Evolutionary conservation across 2,888 invertebrate species (phyloP).

Genomic region (Bellardia pandia): DNA sequence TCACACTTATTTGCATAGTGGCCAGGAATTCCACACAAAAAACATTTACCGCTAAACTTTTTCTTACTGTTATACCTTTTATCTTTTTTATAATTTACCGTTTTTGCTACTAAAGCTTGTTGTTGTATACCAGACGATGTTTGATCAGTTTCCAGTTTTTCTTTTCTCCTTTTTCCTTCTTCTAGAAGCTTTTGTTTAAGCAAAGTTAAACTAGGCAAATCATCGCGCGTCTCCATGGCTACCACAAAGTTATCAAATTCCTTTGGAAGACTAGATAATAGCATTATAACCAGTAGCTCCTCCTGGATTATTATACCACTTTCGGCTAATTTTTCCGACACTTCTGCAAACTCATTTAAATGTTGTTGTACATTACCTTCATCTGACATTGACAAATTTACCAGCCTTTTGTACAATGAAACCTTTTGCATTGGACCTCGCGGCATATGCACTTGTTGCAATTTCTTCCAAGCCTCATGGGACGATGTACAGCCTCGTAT

Average conservation of each 20-base stretch:
- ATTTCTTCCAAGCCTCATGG: slow-evolving; percentile 54
- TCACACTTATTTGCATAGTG: slow-evolving; percentile 36
- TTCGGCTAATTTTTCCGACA: slow-evolving; percentile 30
- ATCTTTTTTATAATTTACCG: background rate
- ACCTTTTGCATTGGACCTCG: slow-evolving; percentile 61
- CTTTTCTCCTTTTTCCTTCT: slow-evolving; percentile 44
- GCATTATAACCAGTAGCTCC: slow-evolving; percentile 54
- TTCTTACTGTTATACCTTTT: slow-evolving; percentile 10
- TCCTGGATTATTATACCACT: slow-evolving; percentile 45
- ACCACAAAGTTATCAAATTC: slow-evolving; percentile 62
- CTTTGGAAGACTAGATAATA: slow-evolving; percentile 58
- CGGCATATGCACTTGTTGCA: slow-evolving; percentile 55
- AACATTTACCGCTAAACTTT: slow-evolving; percentile 40
- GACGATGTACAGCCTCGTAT: slow-evolving; percentile 44
- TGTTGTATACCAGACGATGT: background rate
- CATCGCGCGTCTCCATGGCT: slow-evolving; percentile 60
- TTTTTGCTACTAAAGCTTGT: slow-evolving; percentile 15
- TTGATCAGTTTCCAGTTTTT: background rate
- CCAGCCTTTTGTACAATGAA: slow-evolving; percentile 58
- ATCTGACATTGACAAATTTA: slow-evolving; percentile 2
- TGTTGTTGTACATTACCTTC: background rate
- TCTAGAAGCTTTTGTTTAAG: slow-evolving; percentile 53
- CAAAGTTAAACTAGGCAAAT: slow-evolving; percentile 17
- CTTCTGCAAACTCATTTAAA: slow-evolving; percentile 7
- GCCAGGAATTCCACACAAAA: slow-evolving; percentile 10